Evolutionary conservation across 1,140 invertebrate genomes (phyloP), one percentile per base, ranked within the genome.

Genomic region (Trichonephila clavipes): DNA sequence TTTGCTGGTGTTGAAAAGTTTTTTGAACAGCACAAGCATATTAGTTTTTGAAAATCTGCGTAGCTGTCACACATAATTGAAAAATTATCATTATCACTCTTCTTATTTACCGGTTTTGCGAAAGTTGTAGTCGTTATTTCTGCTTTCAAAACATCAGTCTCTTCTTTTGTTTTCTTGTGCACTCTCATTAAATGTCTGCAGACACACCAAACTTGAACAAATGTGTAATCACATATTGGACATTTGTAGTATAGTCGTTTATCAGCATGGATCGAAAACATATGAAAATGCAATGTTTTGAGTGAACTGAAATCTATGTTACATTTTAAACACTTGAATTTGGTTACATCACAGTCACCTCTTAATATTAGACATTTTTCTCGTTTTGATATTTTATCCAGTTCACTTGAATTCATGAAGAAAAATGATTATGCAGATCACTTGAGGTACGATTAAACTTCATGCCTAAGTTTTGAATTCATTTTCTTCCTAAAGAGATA

Each of bases 211-310:
- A 96, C 94, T 91, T 96, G 95, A 34, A 94, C 94, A 94, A 96
- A 96, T 6, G 90, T 95, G 51, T 94, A 95, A 12, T 94, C 94
- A 94, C 96, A 96, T 64, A 95, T 95, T 19, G 95, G 95, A 92
- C 96, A 96, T 4, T 95, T 95, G 87, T 95, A 96, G 91, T 95
- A 95, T 3, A 94, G 92, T n/a, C 95, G 86, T 34, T 94, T 94
- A 10, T 94, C 93, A 24, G 95, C 94, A 83, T 96, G 96, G 62
- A 95, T 94, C 12, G 94, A 95, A 83, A 95, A 94, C 94, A 95
- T 95, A 69, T 96, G 96, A 94, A 95, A 95, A n/a, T 92, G 82
- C n/a, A 96, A 88, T 14, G 95, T 95, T 90, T 95, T 95, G 3
- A 94, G 93, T 0, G 94, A 94, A 2, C 93, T 93, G 92, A 95